Evolutionary conservation across 2,113 vertebrate genomes (phyloP), one percentile per base, ranked within the genome.

Genomic region (Enhydra lutris): DNA sequence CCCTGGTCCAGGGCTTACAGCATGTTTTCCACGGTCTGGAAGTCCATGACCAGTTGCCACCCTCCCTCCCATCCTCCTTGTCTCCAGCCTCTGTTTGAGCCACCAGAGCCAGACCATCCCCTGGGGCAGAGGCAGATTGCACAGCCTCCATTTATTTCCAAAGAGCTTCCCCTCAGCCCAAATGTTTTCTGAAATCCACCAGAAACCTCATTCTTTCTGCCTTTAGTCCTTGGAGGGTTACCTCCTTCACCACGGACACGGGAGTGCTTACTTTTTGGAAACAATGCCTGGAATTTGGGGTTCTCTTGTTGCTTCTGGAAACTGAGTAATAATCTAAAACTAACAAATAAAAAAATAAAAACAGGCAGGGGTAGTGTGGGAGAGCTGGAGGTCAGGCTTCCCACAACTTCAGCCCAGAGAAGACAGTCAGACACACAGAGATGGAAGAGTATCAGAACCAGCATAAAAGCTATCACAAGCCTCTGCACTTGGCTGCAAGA

Each of bases 281-380:
- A 59, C 20, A 59, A 18, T 18, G 57, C 65, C 45, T 95, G 7
- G 69, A 95, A 67, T 50, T 80, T 45, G n/a, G 45, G n/a, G 94
- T 74, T 84, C 85, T 90, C 29, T 15, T 24, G 13, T 69, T 86
- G 78, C 34, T 96, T 96, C 92, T 92, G 36, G 36, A 89, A 92
- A 78, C 3, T 63, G 47, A 69, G 42, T 73, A 34, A 65, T 17
- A 36, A 26, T 15, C 4, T 15, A 45, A 74, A 45, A 74, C 6
- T 67, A 34, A 34, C 6, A 67, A 39, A 12, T 39, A 3, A 17
- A 23, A 45, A 31, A 47, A 55, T 55, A 55, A 55, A 55, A 55
- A 80, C 20, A n/a, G 74, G 21, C 63, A 81, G 71, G 47, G 39
- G 26, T 21, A 31, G 34, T 65, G 42, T 8, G 2, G 1, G 24